These are phyloP conservation scores for Apogon hyalosoma DNA, from an alignment of 2,797 vertebrate species.

Conservation along the genomic window DNA sequence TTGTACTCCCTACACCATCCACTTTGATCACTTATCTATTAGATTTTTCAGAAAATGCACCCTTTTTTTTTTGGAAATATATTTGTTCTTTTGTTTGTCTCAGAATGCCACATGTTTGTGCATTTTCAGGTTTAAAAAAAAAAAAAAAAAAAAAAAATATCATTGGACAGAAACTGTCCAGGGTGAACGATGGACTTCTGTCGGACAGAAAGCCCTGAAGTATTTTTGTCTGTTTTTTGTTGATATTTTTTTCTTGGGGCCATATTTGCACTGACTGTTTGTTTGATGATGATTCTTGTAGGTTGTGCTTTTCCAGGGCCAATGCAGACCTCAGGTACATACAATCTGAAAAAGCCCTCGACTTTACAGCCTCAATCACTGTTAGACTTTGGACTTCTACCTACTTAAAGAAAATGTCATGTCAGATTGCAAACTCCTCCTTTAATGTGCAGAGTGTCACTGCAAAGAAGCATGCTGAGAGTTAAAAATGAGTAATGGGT, in stretches of 20 bases:
- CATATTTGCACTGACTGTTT: constrained; percentile 79
- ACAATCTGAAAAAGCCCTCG: constrained; percentile 70
- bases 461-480: constrained; percentile 50
- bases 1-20: constrained; percentile 27
- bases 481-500: constrained; percentile 32
- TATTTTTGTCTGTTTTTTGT: constrained; percentile 42
- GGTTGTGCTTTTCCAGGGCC: constrained; percentile 70
- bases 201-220: constrained; percentile 22
- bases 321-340: constrained; percentile 77
- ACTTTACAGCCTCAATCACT: constrained; percentile 68
- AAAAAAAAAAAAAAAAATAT: constrained; percentile 12
- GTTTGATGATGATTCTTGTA: constrained; percentile 57
- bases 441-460: constrained; percentile 16
- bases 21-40: constrained; percentile 46
- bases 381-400: constrained; percentile 41
- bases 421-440: constrained; percentile 28
- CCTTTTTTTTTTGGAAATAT: constrained; percentile 13
- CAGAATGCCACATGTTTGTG: constrained; percentile 17
- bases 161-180: constrained; percentile 43
- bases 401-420: constrained; percentile 23
- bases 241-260: constrained; percentile 64
- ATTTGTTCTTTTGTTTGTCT: constrained; percentile 28
- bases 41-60: constrained; percentile 22
- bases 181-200: constrained; percentile 42
- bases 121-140: constrained; percentile 8